These are phyloP conservation scores for Sarcophaga carnaria DNA, from an alignment of 2,888 invertebrate species.

Conservation along the genomic window DNA sequence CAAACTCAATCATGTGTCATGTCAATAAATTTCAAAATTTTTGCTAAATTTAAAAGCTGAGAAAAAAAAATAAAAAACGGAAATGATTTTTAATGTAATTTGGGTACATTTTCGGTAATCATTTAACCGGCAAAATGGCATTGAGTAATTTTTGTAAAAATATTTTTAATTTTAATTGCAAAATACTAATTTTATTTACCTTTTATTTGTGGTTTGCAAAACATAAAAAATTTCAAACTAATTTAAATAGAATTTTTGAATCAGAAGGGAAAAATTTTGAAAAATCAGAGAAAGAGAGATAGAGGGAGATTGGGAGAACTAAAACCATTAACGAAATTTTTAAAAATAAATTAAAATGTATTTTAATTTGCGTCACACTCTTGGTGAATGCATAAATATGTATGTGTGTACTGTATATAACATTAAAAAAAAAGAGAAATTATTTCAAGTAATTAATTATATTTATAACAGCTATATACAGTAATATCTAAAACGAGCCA, in stretches of 20 bases:
- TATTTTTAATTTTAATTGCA: slow-evolving; percentile 47
- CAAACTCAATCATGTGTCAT: slow-evolving; percentile 64
- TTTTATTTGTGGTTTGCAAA: slow-evolving; percentile 15
- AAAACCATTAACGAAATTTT: neutral
- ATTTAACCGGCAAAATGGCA: slow-evolving; percentile 48
- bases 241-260: slow-evolving; percentile 40
- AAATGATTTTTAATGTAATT: slow-evolving; percentile 41
- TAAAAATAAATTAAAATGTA: slow-evolving; percentile 9
- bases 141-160: slow-evolving; percentile 46
- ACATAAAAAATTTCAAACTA: neutral
- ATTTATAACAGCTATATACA: neutral
- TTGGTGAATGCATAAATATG: neutral
- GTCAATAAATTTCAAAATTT: slow-evolving; percentile 60
- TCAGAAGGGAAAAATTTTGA: slow-evolving; percentile 22
- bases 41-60: slow-evolving; percentile 27
- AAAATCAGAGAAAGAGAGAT: neutral
- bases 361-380: slow-evolving; percentile 30
- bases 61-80: slow-evolving; percentile 37
- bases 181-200: neutral
- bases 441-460: slow-evolving; percentile 10
- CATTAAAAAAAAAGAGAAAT: neutral
- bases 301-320: neutral
- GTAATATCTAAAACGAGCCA: neutral
- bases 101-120: slow-evolving; percentile 9
- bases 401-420: neutral